Evolutionary conservation across 2,797 vertebrate species (phyloP), one percentile per base, ranked within the genome.

Genomic region (Melopsittacus undulatus): DNA sequence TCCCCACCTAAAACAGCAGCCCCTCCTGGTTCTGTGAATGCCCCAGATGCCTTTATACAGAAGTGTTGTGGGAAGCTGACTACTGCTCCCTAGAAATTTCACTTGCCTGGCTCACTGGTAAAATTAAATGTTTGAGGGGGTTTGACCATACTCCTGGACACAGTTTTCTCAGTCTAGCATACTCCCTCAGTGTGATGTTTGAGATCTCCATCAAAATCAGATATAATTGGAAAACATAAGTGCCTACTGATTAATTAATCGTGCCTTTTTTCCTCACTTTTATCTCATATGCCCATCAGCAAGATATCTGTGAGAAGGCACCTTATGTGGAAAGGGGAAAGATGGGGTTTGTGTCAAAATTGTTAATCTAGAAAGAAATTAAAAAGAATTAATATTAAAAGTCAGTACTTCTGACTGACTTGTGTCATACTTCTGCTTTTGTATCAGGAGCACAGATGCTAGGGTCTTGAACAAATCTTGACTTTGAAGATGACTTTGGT

Each of bases 1-100:
- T 9, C 6, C 4, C 10, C 4, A 2, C 9, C 13, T 13, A 17
- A 17, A 4, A 10, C 4, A 38, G 18, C 2, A 1, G 4, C 7
- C 4, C 6, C 13, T 63, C 8, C n/a, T 32, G 27, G 24, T 80
- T 56, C 43, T 61, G 15, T 59, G 30, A 21, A 10, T 83, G 49
- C 2, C 13, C 30, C 40, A 52, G 20, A 32, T 56, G 7, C 7
- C 23, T 91, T 61, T 40, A 40, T 26, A 26, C 61, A 40, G 24
- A 56, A 83, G 7, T 22, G n/a, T 32, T 48, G 11, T 38, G 7
- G 1, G 1, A 21, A 82, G 23, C 10, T 52, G 8, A 34, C 14
- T 11, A 17, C 14, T 49, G 24, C 11, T 73, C 20, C 72, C 30
- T 20, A 45, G 51, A 72, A 43, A 82, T 7, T 17, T 66, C 7